Conservation (phyloP, 2,888 invertebrate species). For the Neoitamus cyanurus region DNA sequence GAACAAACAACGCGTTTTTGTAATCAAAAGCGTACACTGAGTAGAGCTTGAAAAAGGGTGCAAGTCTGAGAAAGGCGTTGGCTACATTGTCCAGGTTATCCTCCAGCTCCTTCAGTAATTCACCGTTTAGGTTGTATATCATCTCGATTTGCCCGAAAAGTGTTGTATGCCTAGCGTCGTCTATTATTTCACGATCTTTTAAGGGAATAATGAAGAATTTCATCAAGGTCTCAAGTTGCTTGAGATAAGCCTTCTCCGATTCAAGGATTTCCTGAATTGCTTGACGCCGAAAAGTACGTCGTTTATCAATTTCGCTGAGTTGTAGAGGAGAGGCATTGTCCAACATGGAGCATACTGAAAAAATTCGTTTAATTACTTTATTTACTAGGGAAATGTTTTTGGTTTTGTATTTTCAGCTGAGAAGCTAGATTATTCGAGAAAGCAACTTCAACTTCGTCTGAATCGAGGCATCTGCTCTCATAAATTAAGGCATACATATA, state of each 20-base stretch:
- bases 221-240: constrained; percentile 74
- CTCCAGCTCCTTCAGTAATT: constrained; percentile 71
- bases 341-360: constrained; percentile 70
- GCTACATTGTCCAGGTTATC: constrained; percentile 71
- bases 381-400: neutral
- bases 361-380: neutral
- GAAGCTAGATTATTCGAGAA: no score
- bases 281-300: constrained; percentile 66
- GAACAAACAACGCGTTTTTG: constrained; percentile 71
- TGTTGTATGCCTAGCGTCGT: constrained; percentile 67
- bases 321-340: constrained; percentile 61
- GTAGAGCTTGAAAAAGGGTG: constrained; percentile 82
- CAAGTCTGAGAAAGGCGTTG: constrained; percentile 75
- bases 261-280: constrained; percentile 76
- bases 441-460: no score
- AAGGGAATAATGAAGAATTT: constrained; percentile 74
- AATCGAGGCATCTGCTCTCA: no score
- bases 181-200: constrained; percentile 68
- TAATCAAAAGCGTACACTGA: constrained; percentile 82
- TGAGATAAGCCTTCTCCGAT: constrained; percentile 77
- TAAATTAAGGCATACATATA: no score
- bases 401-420: no score
- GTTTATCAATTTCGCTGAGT: constrained; percentile 60
- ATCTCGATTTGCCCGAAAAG: constrained; percentile 75
- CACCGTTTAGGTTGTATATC: constrained; percentile 73